These are phyloP conservation scores for Vanessa cardui DNA, from an alignment of 2,888 invertebrate species.

Conservation along the genomic window DNA sequence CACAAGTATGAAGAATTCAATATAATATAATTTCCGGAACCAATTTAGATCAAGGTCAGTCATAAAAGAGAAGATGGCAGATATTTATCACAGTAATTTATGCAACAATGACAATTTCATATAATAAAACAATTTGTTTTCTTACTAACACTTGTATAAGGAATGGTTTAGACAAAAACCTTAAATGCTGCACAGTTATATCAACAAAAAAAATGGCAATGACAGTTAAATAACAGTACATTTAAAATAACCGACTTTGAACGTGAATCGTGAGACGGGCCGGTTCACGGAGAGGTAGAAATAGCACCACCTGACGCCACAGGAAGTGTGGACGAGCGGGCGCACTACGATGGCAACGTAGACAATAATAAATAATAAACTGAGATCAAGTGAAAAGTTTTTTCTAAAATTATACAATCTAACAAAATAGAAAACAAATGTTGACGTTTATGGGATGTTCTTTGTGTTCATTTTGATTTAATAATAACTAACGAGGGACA, in stretches of 20 bases:
- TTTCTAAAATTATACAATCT: slow-evolving; percentile 12
- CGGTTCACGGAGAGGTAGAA: slow-evolving; percentile 73
- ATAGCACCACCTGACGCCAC: slow-evolving; percentile 73
- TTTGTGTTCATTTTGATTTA: background rate
- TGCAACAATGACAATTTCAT: background rate
- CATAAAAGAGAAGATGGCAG: slow-evolving; percentile 3
- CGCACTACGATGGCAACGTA: slow-evolving; percentile 46
- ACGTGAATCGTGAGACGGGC: slow-evolving; percentile 64
- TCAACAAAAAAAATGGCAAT: background rate
- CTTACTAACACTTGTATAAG: too few relatives aligned
- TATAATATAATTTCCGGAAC: slow-evolving; percentile 43
- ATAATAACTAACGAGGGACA: slow-evolving; percentile 6
- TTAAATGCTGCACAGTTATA: too few relatives aligned
- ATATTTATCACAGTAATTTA: slow-evolving; percentile 1
- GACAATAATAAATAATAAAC: slow-evolving; percentile 37
- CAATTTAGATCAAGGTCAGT: slow-evolving; percentile 51
- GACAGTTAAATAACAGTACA: slow-evolving; percentile 2
- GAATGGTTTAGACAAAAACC: too few relatives aligned
- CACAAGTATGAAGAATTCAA: background rate
- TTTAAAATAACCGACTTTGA: slow-evolving; percentile 71
- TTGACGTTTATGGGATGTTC: slow-evolving; percentile 2
- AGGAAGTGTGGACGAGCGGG: slow-evolving; percentile 68
- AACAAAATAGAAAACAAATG: slow-evolving; percentile 7
- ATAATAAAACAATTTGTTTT: background rate
- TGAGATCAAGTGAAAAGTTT: slow-evolving; percentile 21